Evolutionary conservation across 2,113 vertebrate species (phyloP), one percentile per base, ranked within the genome.

Genomic region (Larimichthys crocea): DNA sequence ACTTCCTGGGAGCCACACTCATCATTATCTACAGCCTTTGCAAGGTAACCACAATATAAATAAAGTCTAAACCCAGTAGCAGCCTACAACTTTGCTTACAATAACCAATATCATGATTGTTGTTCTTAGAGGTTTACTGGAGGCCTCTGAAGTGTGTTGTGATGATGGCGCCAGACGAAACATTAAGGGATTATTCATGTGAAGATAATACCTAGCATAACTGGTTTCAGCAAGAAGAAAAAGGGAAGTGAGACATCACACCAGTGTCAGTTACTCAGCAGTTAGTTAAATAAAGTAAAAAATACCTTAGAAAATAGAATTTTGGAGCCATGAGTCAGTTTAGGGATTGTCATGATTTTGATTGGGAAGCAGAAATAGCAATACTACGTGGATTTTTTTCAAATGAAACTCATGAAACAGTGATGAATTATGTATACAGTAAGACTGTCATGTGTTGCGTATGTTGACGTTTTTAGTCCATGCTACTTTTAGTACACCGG

Each of bases 11-110:
- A 7, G 97, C 97, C 0, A 90, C 95, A 29, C 96, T 99, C 9
- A 98, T 99, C 79, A 95, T 99, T 60, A 95, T 99, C 81, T 99
- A 99, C 88, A 98, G 97, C 82, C 96, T 99, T 76, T 99, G 98
- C 93, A 99, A 99, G 97, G 98, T 96, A 76, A 93, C 14, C 29
- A 19, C 22, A 22, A 24, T 48, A 17, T 44, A 31, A 24, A 44
- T 14, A 15, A 46, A 46, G 44, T 40, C 35, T 40, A 40, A 40
- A 40, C 35, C 35, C 7, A 31, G 5, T 31, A 31, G 31, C 31
- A 31, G 7, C 35, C 35, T 40, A 40, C 35, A 40, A 40, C 35
- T 8, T 40, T 52, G 19, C 1, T 31, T 35, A 66, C 10, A 53
- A 40, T 16, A 55, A 40, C 31, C 4, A 8, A 17, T 9, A 69